A percentile compares a stretch with the other conserved stretches of the same genome.
Evolutionary conservation across 2,113 vertebrate genomes (phyloP).

Genomic region (Anser brachyrhynchus): DNA sequence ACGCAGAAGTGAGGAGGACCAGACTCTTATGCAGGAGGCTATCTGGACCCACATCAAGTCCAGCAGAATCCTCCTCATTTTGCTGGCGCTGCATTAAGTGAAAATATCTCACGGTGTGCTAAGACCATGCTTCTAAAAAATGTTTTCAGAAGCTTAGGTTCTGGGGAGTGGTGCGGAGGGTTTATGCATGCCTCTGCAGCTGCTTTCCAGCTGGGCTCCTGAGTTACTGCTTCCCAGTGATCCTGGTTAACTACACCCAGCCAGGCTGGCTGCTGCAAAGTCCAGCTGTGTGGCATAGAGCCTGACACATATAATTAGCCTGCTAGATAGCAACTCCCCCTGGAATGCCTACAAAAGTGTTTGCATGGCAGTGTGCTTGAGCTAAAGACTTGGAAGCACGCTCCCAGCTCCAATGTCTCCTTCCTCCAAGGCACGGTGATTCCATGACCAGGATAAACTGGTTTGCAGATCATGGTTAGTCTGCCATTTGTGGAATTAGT

Average conservation of each 20-base stretch:
- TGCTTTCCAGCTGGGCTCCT: background rate
- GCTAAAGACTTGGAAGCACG: background rate
- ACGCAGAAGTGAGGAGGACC: background rate
- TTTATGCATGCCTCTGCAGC: background rate
- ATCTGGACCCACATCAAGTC: background rate
- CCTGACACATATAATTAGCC: background rate
- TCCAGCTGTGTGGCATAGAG: background rate
- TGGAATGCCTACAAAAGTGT: background rate
- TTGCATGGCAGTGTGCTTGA: background rate
- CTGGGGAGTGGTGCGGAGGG: background rate
- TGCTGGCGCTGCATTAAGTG: background rate
- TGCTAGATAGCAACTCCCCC: background rate
- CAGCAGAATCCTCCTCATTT: background rate
- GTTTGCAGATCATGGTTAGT: background rate
- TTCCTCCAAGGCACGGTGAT: background rate
- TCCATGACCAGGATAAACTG: background rate
- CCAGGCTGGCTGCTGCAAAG: background rate
- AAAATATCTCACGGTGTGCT: too few relatives aligned
- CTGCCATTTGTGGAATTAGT: background rate
- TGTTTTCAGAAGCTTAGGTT: background rate
- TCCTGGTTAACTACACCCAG: accelerated
- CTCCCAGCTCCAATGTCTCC: background rate
- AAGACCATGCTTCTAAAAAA: background rate
- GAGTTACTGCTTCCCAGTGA: background rate
- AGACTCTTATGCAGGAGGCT: accelerated